These are phyloP conservation scores for Deilephila porcellus DNA, from an alignment of 2,888 invertebrate genomes.

Conservation along the genomic window DNA sequence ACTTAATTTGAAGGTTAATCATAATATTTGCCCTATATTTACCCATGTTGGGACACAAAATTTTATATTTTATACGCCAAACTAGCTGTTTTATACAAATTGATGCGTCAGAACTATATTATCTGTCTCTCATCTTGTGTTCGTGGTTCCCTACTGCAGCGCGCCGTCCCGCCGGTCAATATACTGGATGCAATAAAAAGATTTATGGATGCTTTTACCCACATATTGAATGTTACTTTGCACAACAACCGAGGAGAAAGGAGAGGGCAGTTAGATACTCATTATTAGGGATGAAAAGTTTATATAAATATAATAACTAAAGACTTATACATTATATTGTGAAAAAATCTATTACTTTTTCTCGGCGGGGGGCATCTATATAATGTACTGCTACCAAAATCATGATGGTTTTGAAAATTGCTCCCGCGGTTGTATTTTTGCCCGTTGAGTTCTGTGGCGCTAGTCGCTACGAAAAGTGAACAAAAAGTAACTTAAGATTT, in stretches of 20 bases:
- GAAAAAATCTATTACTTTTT: no score
- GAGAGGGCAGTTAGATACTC: neutral
- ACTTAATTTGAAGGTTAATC: no score
- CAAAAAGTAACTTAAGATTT: conserved; percentile 22
- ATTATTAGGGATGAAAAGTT: neutral
- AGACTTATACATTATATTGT: no score
- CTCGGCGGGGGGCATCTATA: no score
- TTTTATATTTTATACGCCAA: no score
- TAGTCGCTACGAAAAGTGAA: neutral
- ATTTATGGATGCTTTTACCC: conserved; percentile 29
- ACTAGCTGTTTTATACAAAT: no score
- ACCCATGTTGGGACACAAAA: no score
- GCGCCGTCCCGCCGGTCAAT: conserved; percentile 28
- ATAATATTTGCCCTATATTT: no score
- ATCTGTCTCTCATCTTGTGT: neutral
- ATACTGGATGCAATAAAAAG: conserved; percentile 29
- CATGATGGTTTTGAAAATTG: no score
- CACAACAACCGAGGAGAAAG: conserved; percentile 3
- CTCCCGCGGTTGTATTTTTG: no score
- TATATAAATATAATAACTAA: neutral
- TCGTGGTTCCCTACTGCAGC: conserved; percentile 20
- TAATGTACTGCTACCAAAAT: no score
- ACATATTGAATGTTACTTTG: conserved; percentile 25
- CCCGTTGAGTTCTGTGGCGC: neutral
- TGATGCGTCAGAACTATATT: no score